A percentile compares a stretch with the other conserved stretches of the same genome.
Conservation (phyloP, 2,113 vertebrate genomes). For the Chaetura pelagica region DNA sequence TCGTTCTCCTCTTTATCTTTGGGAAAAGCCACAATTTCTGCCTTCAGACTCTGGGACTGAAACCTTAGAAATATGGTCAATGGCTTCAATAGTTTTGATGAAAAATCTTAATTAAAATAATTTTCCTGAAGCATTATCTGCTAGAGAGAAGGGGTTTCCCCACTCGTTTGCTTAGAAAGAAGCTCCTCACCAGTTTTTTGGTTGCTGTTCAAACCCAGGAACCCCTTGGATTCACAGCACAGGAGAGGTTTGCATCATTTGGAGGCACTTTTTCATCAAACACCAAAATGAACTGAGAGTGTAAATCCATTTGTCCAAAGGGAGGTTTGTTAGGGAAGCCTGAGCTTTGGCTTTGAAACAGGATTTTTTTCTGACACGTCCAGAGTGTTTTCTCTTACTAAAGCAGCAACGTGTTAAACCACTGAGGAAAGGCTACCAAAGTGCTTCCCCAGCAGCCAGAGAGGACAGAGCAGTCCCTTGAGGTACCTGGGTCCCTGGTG, state of each 20-base stretch:
- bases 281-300: background rate
- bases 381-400: background rate
- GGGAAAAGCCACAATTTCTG: background rate
- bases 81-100: background rate
- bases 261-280: background rate
- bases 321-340: background rate
- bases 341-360: background rate
- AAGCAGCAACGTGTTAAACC: background rate
- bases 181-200: background rate
- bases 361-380: background rate
- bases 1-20: background rate
- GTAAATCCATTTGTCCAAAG: background rate
- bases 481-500: accelerated
- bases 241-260: background rate
- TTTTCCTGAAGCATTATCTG: background rate
- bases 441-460: background rate
- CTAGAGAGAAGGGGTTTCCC: background rate
- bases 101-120: background rate
- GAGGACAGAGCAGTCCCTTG: background rate
- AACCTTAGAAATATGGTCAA: background rate
- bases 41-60: background rate
- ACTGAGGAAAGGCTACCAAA: background rate
- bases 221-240: background rate
- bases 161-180: background rate
- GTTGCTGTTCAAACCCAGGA: background rate